A percentile compares a stretch with the other conserved stretches of the same genome.
Conservation (phyloP, 2,888 invertebrate genomes). For the Sarcophaga rosellei region DNA sequence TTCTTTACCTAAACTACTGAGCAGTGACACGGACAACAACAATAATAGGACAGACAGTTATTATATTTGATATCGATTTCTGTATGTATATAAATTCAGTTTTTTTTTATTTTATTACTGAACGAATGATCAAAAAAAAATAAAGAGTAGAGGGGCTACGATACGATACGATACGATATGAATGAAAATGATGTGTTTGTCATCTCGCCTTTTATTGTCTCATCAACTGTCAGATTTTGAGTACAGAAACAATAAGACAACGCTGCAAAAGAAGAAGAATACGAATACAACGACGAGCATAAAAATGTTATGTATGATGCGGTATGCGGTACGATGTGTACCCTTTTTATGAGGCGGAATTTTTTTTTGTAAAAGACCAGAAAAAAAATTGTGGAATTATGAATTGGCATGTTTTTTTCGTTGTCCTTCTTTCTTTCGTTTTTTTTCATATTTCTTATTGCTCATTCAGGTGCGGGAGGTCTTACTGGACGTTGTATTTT, state of each 20-base stretch:
- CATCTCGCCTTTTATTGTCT: constrained; percentile 70
- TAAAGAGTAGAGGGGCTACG: background rate
- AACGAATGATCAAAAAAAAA: constrained; percentile 24
- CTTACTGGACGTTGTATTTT: background rate
- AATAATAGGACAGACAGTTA: constrained; percentile 6
- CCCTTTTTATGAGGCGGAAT: constrained; percentile 52
- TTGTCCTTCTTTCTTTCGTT: constrained; percentile 1
- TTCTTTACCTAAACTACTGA: constrained; percentile 30
- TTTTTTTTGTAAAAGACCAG: background rate
- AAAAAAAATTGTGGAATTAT: constrained; percentile 42
- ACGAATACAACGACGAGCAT: background rate
- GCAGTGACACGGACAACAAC: constrained; percentile 33
- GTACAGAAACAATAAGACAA: constrained; percentile 17
- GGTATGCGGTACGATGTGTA: constrained; percentile 25
- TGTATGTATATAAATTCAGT: constrained; percentile 30
- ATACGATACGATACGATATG: constrained; percentile 17
- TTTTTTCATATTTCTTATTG: background rate
- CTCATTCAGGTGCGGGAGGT: constrained; percentile 66
- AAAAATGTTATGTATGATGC: constrained; percentile 3
- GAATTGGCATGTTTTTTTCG: constrained; percentile 62
- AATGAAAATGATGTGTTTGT: constrained; percentile 57
- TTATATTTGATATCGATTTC: constrained; percentile 54
- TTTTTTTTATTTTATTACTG: background rate
- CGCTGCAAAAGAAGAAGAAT: background rate
- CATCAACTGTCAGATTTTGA: constrained; percentile 70